Evolutionary conservation across 2,888 invertebrate genomes (phyloP), one percentile per base, ranked within the genome.

Genomic region (Sturmia bella): DNA sequence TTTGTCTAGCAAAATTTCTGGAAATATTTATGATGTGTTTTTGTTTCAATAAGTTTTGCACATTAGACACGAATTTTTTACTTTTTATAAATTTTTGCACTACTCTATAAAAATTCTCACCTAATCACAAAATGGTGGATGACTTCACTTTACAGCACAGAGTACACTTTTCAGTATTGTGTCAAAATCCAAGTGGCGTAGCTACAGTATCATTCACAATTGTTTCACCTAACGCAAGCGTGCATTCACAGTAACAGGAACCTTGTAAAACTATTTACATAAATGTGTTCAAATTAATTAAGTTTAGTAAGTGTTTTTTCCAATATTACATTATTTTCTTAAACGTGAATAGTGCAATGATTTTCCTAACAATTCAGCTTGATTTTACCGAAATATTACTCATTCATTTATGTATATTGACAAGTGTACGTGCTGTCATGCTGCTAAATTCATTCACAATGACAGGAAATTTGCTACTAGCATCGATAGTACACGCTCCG

Each of bases 41-140:
- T 37, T 11, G 27, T 50, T 13, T 69, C 32, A 19, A n/a, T 45
- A 57, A 39, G 27, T 1, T 12, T 27, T 17, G 41, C 17, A 21
- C n/a, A 11, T 54, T 3, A 32, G 6, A 7, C 32, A 32, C 13
- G 19, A 24, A 50, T 3, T 59, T 59, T 52, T 52, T n/a, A n/a
- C n/a, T 43, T n/a, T 48, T 15, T 39, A 43, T 32, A 43, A 3
- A 41, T 61, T 15, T 56, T 54, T 19, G 12, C 12, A 56, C 56
- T 45, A n/a, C 7, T 61, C 32, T 27, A n/a, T 27, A 5, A 27
- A 48, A n/a, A 17, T 68, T 52, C 45, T 54, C 54, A 48, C 68
- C 37, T 37, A 32, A 48, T 24, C 45, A 54, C 69, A 80, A 80
- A 66, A 76, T 80, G 80, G 76, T 72, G 70, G 59, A 72, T 81